Base-by-base conservation (phyloP, 2,888 invertebrate species). In the Phoronis australis region DNA sequence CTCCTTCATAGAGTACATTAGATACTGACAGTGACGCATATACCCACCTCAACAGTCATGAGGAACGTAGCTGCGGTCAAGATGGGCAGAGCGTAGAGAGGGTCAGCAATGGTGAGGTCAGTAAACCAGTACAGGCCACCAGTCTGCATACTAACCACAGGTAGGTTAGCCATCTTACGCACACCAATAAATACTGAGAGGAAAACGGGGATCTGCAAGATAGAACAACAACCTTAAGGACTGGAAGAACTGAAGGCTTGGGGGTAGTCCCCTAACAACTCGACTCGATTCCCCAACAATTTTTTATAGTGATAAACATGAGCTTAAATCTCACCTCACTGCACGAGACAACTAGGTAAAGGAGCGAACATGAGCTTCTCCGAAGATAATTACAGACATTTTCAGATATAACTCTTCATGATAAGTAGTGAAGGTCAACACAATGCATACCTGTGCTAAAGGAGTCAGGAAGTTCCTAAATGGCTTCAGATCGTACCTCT, bases 61-160 rank as follows among this genome's bases (percentile, higher is more conserved):
- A 83, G 85, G 66, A 97, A 79, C 1, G 95, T 92, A 0, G 83
- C 78, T 75, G 88, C 85, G 1, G 95, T 95, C 44, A 93, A 80
- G 1, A 93, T 4, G 0, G 97, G 97, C 48, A 99, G 79, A 15
- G 89, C 58, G 69, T 86, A 96, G 75, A 82, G 89, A 41, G 94
- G 95, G 80, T 99, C 99, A 2, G 88, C 82, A 9, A 90, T 75
- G 0, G 95, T 93, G 40, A 99, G 82, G 81, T 99, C 94, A 2
- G 83, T 80, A 73, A 99, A 95, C 97, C 97, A 99, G 64, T 82
- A 85, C 1, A 91, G 60, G 0, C 99, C 99, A 26, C 97, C 97
- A 1, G 83, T 80, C 56, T 84, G 82, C 82, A 97, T 83, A 70
- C 93, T 93, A 38, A 90, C 91, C 31, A 99, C 88, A 1, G 95